Evolutionary conservation across 2,113 vertebrate species (phyloP).

Genomic region (Plecotus auritus): DNA sequence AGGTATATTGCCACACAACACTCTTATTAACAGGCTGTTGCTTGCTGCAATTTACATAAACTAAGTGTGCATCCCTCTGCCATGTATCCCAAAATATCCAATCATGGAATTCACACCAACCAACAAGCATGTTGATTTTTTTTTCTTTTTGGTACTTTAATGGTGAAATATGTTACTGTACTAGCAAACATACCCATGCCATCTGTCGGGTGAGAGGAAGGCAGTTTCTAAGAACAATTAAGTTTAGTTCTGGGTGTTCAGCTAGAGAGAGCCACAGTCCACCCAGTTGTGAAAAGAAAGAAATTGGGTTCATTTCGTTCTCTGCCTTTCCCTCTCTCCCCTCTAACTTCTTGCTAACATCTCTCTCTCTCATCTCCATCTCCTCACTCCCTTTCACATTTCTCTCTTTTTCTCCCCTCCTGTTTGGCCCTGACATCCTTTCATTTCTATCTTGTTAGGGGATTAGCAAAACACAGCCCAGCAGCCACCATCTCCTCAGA

Average conservation of each 20-base stretch:
- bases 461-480: constrained; percentile 19
- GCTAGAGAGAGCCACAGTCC: constrained; percentile 32
- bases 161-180: constrained; percentile 82
- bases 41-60: constrained; percentile 81
- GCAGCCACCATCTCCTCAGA: constrained; percentile 30
- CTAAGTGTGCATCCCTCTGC: constrained; percentile 79
- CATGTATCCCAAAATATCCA: constrained; percentile 79
- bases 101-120: constrained; percentile 80
- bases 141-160: constrained; percentile 77
- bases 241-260: constrained; percentile 66
- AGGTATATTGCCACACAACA: constrained; percentile 78
- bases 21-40: constrained; percentile 80
- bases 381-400: not conserved
- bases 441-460: constrained; percentile 25
- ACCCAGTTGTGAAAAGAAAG: constrained; percentile 59
- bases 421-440: not conserved
- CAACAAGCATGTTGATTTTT: constrained; percentile 76
- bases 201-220: constrained; percentile 82
- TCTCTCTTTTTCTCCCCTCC: not conserved
- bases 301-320: not conserved
- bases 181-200: constrained; percentile 82
- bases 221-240: constrained; percentile 72
- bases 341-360: not conserved
- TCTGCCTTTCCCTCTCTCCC: not conserved
- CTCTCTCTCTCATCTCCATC: not conserved